phyloP scores from a whole-genome alignment of 2,888 invertebrate genomes.

The Limnephilus lunatus region DNA sequence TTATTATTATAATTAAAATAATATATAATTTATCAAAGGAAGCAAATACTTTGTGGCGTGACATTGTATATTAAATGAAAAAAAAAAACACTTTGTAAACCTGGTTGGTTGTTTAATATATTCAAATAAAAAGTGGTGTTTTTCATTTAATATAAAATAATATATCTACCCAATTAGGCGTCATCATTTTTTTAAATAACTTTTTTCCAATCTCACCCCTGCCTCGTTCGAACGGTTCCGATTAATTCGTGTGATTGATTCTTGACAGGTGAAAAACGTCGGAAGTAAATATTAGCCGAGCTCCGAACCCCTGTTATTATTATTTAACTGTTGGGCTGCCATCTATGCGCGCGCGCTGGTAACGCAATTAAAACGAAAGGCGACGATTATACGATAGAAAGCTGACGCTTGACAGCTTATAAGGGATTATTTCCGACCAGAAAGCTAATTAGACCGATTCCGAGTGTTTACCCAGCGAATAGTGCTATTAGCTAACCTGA shows the following conservation, averaged over 20 bases:
- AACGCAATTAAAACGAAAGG: constrained; percentile 21
- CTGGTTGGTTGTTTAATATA: too few relatives aligned
- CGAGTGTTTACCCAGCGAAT: background rate
- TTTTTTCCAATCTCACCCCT: background rate
- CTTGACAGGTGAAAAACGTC: constrained; percentile 58
- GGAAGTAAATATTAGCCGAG: constrained; percentile 56
- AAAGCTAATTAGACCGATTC: background rate
- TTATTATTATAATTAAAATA: too few relatives aligned
- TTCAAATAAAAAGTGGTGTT: too few relatives aligned
- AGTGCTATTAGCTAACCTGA: background rate
- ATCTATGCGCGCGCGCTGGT: background rate
- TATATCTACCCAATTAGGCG: too few relatives aligned
- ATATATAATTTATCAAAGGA: too few relatives aligned
- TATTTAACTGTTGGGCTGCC: constrained; percentile 36
- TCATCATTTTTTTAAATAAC: background rate
- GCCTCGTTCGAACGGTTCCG: background rate
- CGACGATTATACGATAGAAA: background rate
- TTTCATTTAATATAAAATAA: too few relatives aligned
- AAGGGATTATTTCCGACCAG: background rate
- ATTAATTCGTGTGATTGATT: constrained; percentile 54
- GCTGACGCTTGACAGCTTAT: background rate
- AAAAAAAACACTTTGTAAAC: too few relatives aligned
- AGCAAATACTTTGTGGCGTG: too few relatives aligned
- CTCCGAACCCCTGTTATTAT: constrained; percentile 38
- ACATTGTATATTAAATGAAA: too few relatives aligned